Conservation (phyloP, 2,888 invertebrate genomes). For the Dendrolimus pini region DNA sequence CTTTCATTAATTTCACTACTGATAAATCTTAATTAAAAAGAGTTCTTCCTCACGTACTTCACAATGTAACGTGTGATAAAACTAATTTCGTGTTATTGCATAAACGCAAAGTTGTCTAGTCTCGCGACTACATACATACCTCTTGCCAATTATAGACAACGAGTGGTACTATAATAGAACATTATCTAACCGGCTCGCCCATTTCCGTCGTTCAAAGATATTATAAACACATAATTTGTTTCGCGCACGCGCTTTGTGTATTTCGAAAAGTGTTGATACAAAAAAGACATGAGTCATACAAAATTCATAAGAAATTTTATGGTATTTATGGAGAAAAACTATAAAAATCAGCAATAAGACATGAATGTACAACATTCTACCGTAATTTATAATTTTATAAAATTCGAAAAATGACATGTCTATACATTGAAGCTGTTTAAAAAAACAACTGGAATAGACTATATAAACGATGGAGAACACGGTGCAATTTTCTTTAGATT, state of each 20-base stretch:
- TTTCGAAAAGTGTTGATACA: background rate
- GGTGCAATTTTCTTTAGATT: no score
- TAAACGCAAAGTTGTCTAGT: background rate
- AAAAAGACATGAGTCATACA: background rate
- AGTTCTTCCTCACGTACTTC: background rate
- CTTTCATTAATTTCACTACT: background rate
- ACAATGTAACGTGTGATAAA: background rate
- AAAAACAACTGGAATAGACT: no score
- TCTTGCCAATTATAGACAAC: background rate
- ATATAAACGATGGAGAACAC: no score
- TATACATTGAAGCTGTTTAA: no score
- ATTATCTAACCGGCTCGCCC: constrained; percentile 7
- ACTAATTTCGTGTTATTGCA: background rate
- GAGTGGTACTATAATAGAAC: constrained; percentile 5
- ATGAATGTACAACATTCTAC: no score
- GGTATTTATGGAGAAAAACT: no score
- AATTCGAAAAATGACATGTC: no score
- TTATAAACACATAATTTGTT: background rate
- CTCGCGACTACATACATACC: background rate
- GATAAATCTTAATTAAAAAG: background rate
- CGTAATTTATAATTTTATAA: no score
- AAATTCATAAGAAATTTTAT: no score
- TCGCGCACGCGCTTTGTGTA: background rate
- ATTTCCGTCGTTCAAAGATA: constrained; percentile 6
- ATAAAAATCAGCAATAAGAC: no score